Base-by-base conservation (phyloP, 2,113 vertebrate genomes). In the Mastomys coucha region DNA sequence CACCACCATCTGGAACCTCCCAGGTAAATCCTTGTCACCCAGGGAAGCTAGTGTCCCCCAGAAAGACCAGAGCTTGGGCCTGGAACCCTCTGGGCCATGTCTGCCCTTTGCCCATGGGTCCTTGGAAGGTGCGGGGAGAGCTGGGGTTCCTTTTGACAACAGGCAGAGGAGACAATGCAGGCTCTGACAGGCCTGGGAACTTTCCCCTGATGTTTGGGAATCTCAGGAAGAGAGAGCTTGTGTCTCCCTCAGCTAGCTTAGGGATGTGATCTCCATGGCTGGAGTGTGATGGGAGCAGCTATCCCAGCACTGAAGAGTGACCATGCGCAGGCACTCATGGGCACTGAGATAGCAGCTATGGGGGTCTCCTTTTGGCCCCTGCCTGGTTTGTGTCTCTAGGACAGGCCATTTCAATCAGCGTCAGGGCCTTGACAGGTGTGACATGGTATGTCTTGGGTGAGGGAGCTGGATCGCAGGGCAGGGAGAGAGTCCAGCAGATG, bases 1-100 rank as follows among this genome's bases (percentile, higher is more conserved):
- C 19, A n/a, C 95, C 2, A 63, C 60, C 93, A 67, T 45, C 33
- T 11, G 12, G 72, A 65, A 65, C 42, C 69, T 92, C 14, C 77
- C n/a, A 93, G 96, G 96, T 97, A 36, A 97, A 94, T 97, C 69
- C 56, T 93, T 17, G 7, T 56, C 26, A 0, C n/a, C 28, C 2
- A 17, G 33, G 42, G 65, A 76, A 51, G 63, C n/a, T 22, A 1
- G 81, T 3, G 33, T 17, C 20, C 22, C 80, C 65, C 24, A 13
- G 42, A 70, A 77, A 85, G 39, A 58, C 56, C 63, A 24, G 67
- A 42, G 67, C 0, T 0, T 60, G n/a, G 91, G 24, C 31, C 16
- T 69, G 49, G 84, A 13, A 26, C 53, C 53, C 26, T 89, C 20
- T 36, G 45, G 86, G 76, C 36, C 39, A 8, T 13, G 42, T 26